Conservation (phyloP, 2,113 vertebrate genomes). For the Beaufortia kweichowensis region DNA sequence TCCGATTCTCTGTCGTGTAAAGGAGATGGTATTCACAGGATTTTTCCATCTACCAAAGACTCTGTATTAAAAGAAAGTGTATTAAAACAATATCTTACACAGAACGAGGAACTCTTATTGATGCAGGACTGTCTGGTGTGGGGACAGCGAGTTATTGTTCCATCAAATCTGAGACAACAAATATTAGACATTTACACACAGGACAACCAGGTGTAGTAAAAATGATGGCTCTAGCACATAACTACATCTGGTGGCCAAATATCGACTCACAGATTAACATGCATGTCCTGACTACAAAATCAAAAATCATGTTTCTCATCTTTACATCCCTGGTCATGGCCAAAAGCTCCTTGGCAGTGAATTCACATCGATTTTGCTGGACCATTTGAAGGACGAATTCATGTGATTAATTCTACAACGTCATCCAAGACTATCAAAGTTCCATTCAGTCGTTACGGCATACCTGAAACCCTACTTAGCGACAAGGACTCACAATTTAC, state of each 20-base stretch:
- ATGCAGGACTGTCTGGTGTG: conserved; percentile 43
- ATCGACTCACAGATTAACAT: conserved; percentile 21
- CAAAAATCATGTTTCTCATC: conserved; percentile 22
- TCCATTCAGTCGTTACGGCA: conserved; percentile 25
- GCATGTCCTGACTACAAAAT: conserved; percentile 2
- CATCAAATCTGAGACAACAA: neutral
- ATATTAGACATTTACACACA: conserved; percentile 26
- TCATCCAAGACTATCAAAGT: conserved; percentile 25
- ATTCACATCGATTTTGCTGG: conserved; percentile 45
- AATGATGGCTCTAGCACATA: conserved; percentile 30
- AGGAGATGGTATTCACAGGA: conserved; percentile 28
- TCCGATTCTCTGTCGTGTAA: neutral
- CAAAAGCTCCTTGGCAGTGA: conserved; percentile 24
- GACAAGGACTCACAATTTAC: conserved; percentile 42
- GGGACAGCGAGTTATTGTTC: conserved; percentile 20
- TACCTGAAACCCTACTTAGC: conserved; percentile 29
- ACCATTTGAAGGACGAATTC: conserved; percentile 19
- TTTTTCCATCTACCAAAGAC: neutral
- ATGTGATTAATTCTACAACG: conserved; percentile 39
- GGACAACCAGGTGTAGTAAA: conserved; percentile 38
- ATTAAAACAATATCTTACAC: neutral
- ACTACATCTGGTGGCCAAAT: conserved; percentile 47
- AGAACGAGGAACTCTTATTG: conserved; percentile 14
- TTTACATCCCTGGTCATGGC: conserved; percentile 34
- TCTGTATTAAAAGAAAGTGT: neutral